phyloP scores from a whole-genome alignment of 2,888 invertebrate genomes.

The Orthosia incerta region DNA sequence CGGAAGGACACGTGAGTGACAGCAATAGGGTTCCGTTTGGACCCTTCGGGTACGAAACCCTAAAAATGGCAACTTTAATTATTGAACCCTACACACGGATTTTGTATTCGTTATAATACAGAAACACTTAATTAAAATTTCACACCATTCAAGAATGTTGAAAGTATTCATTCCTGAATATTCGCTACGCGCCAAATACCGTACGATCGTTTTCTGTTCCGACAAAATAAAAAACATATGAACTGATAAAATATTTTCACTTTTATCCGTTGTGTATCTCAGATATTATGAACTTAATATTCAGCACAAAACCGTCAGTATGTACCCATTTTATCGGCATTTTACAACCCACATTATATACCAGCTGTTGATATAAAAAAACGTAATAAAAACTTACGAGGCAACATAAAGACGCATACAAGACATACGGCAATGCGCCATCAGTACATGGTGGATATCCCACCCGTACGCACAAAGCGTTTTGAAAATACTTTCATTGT shows the following conservation, averaged over 20 bases:
- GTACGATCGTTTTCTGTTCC: neutral
- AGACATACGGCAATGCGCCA: too few relatives aligned
- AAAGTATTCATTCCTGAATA: neutral
- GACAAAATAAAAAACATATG: neutral
- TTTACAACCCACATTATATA: slow-evolving; percentile 52
- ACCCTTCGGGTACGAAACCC: too few relatives aligned
- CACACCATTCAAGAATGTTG: neutral
- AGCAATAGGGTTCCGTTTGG: too few relatives aligned
- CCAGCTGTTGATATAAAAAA: slow-evolving; percentile 68
- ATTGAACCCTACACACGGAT: neutral
- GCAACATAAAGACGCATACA: too few relatives aligned
- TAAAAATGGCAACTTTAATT: neutral
- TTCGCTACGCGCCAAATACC: neutral
- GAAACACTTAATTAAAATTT: neutral
- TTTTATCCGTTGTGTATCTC: neutral
- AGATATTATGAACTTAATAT: slow-evolving; percentile 18
- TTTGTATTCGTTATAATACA: neutral
- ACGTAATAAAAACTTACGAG: slow-evolving; percentile 68
- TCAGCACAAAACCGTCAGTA: slow-evolving; percentile 5
- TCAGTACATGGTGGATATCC: too few relatives aligned
- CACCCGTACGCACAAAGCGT: too few relatives aligned
- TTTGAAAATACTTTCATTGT: too few relatives aligned
- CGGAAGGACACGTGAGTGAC: too few relatives aligned
- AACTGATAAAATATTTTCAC: slow-evolving; percentile 1
- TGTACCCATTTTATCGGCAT: slow-evolving; percentile 32